Evolutionary conservation across 2,888 invertebrate genomes (phyloP).

Genomic region (Ceriagrion tenellum): DNA sequence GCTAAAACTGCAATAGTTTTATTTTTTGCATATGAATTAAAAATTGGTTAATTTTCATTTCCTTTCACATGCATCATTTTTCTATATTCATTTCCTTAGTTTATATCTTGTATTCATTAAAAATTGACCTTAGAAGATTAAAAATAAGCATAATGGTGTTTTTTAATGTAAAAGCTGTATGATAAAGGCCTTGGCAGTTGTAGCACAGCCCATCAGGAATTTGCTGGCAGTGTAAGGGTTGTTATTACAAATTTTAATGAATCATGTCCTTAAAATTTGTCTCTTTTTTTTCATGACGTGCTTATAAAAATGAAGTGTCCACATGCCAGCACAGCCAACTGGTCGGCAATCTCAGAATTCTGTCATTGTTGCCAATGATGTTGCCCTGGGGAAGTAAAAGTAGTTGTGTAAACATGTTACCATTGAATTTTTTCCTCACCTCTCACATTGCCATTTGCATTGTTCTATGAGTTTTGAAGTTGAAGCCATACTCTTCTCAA

Average conservation of each 20-base stretch:
- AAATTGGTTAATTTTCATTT: too few species aligned
- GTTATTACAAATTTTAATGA: not conserved
- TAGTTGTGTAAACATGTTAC: constrained; percentile 61
- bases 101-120: too few species aligned
- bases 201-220: too few species aligned
- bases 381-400: constrained; percentile 57
- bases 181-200: too few species aligned
- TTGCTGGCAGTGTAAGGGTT: not conserved
- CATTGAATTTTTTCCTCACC: constrained; percentile 62
- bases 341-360: constrained; percentile 61
- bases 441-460: constrained; percentile 55
- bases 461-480: constrained; percentile 46
- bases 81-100: too few species aligned
- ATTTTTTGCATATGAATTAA: too few species aligned
- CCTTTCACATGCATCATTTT: too few species aligned
- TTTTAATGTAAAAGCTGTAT: too few species aligned
- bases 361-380: constrained; percentile 63
- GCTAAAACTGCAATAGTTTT: too few species aligned
- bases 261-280: not conserved
- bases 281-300: constrained; percentile 33
- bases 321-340: constrained; percentile 41
- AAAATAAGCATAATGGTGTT: too few species aligned
- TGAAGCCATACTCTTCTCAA: constrained; percentile 56
- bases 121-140: too few species aligned
- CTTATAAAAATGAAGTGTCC: constrained; percentile 35